phyloP scores from a whole-genome alignment of 2,888 invertebrate genomes.

The Buathra laborator region DNA sequence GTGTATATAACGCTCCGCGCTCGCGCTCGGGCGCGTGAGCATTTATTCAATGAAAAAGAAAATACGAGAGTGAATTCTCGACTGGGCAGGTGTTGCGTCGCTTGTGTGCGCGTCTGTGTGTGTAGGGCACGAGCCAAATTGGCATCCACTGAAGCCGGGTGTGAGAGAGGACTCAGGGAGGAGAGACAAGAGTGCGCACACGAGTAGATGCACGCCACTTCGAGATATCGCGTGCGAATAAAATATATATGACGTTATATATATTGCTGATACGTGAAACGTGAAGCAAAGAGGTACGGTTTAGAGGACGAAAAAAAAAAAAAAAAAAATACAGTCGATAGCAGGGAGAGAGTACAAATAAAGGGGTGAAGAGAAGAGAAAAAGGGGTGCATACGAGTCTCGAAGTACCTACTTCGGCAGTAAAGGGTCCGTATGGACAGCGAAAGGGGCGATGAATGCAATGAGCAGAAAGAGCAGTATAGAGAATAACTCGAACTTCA shows the following conservation, averaged over 20 bases:
- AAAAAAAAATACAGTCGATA: background rate
- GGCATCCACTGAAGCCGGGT: constrained; percentile 57
- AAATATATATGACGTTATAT: constrained; percentile 31
- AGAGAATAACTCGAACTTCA: background rate
- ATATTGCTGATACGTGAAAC: constrained; percentile 19
- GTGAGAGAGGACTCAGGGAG: constrained; percentile 25
- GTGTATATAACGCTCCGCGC: background rate
- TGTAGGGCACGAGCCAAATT: constrained; percentile 68
- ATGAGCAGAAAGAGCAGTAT: constrained; percentile 15
- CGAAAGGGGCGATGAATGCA: background rate
- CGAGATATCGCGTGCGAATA: constrained; percentile 65
- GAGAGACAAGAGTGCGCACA: constrained; percentile 26
- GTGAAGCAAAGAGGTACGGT: background rate
- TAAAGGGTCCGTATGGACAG: constrained; percentile 13
- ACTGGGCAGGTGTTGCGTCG: constrained; percentile 56
- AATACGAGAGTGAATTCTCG: constrained; percentile 40
- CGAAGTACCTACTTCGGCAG: constrained; percentile 11
- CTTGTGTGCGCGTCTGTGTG: constrained; percentile 10
- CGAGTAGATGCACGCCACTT: constrained; percentile 33
- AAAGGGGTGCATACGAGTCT: constrained; percentile 7
- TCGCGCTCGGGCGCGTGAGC: constrained; percentile 37
- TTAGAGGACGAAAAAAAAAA: background rate
- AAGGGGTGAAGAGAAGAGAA: background rate
- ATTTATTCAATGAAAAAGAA: constrained; percentile 51
- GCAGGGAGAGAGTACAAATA: constrained; percentile 22